Evolutionary conservation across 2,888 invertebrate genomes (phyloP).

Genomic region (Dyspetes luteomarginatus): DNA sequence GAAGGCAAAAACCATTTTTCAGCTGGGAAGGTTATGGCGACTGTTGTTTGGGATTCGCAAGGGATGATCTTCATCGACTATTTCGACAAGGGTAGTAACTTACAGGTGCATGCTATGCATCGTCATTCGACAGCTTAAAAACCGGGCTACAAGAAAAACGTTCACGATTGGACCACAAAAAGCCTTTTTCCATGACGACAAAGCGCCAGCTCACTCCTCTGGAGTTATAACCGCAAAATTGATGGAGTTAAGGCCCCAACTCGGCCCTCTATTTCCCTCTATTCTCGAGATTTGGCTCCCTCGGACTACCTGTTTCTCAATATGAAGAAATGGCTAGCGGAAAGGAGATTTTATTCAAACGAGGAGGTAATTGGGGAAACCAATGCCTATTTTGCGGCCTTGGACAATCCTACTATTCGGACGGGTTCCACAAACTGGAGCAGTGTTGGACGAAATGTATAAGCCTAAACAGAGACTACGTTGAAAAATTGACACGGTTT

Average conservation of each 20-base stretch:
- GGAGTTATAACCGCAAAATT: slow-evolving; percentile 47
- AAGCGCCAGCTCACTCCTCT: slow-evolving; percentile 57
- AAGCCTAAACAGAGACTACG: slow-evolving; percentile 44
- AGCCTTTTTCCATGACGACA: slow-evolving; percentile 66
- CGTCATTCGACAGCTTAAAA: slow-evolving; percentile 67
- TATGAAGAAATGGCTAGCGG: slow-evolving; percentile 59
- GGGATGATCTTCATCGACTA: slow-evolving; percentile 74
- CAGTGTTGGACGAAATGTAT: slow-evolving; percentile 60
- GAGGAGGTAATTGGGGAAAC: slow-evolving; percentile 47
- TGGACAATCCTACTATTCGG: slow-evolving; percentile 63
- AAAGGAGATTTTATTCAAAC: slow-evolving; percentile 60
- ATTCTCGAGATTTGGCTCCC: slow-evolving; percentile 72
- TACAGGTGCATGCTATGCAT: slow-evolving; percentile 65
- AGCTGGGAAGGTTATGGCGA: slow-evolving; percentile 67
- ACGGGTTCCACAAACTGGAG: slow-evolving; percentile 64
- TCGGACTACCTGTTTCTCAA: slow-evolving; percentile 65
- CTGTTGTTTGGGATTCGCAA: slow-evolving; percentile 75
- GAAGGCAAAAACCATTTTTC: slow-evolving; percentile 40
- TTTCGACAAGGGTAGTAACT: slow-evolving; percentile 73
- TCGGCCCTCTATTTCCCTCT: slow-evolving; percentile 60
- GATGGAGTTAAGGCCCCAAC: slow-evolving; percentile 37
- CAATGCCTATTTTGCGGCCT: slow-evolving; percentile 51
- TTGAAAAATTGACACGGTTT: background rate
- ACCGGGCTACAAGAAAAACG: slow-evolving; percentile 68
- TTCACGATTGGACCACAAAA: slow-evolving; percentile 56